Evolutionary conservation across 2,888 invertebrate species (phyloP).

Genomic region (Plutella xylostella): DNA sequence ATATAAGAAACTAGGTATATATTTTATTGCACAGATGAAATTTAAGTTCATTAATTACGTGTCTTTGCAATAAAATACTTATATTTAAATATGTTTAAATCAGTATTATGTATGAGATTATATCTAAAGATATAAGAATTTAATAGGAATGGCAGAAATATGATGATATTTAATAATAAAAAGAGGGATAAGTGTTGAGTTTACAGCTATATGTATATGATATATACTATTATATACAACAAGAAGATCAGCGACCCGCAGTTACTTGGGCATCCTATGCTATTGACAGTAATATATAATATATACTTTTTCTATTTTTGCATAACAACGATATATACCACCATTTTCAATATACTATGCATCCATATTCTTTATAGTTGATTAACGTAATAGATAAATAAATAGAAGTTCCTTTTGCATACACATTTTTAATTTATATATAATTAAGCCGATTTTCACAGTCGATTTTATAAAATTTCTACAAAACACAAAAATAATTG

Average conservation of each 20-base stretch:
- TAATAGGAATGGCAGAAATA: conserved; percentile 36
- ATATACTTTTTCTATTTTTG: conserved; percentile 61
- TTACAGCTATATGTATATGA: conserved; percentile 40
- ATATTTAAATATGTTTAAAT: not conserved
- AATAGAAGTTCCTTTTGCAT: conserved; percentile 40
- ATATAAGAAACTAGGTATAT: no score
- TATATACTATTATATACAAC: conserved; percentile 39
- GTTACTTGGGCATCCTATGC: conserved; percentile 68
- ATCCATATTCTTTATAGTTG: conserved; percentile 38
- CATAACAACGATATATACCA: conserved; percentile 56
- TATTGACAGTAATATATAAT: conserved; percentile 43
- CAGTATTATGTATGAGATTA: not conserved
- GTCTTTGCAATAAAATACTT: not conserved
- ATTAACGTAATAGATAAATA: conserved; percentile 34
- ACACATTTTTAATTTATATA: conserved; percentile 30
- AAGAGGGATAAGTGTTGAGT: conserved; percentile 62
- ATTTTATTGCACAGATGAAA: no score
- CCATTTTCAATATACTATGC: conserved; percentile 51
- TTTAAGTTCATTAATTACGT: no score
- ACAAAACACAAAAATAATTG: not conserved
- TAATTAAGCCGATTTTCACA: conserved; percentile 6
- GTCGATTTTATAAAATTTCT: conserved; percentile 19
- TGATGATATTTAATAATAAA: conserved; percentile 19
- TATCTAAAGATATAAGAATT: conserved; percentile 2
- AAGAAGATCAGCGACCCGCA: conserved; percentile 56